Evolutionary conservation across 2,888 invertebrate genomes (phyloP).

Genomic region (Euproctis similis): DNA sequence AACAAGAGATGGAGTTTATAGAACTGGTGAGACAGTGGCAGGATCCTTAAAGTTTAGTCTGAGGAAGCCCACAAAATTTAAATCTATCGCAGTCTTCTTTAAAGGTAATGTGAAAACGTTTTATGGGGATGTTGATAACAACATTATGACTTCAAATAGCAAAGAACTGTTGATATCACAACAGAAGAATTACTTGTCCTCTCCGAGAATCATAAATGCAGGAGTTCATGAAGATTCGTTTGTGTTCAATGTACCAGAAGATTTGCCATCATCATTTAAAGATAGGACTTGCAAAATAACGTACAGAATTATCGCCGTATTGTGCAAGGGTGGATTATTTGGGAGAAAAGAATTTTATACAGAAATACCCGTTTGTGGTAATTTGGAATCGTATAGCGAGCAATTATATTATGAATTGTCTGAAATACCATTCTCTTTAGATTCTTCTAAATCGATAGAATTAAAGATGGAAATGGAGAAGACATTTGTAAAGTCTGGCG

Average conservation of each 20-base stretch:
- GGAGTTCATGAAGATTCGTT: slow-evolving; percentile 6
- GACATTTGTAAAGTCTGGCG: slow-evolving; percentile 1
- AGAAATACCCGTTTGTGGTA: slow-evolving; percentile 5
- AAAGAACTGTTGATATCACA: slow-evolving; percentile 2
- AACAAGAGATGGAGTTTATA: slow-evolving; percentile 13
- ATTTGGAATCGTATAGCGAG: background rate
- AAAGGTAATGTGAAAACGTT: slow-evolving; percentile 14
- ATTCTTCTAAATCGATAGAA: slow-evolving; percentile 1
- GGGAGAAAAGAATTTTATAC: background rate
- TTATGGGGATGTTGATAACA: slow-evolving; percentile 6
- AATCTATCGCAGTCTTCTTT: slow-evolving; percentile 15
- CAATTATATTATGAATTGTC: background rate
- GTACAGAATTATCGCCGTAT: slow-evolving; percentile 7
- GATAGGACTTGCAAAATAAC: slow-evolving; percentile 6
- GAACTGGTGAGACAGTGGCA: slow-evolving; percentile 17
- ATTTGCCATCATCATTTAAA: slow-evolving; percentile 9
- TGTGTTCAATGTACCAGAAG: slow-evolving; percentile 8
- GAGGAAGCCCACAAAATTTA: slow-evolving; percentile 17
- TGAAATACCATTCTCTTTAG: background rate
- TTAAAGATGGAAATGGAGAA: slow-evolving; percentile 2
- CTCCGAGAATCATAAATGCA: background rate
- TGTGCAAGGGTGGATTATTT: slow-evolving; percentile 1
- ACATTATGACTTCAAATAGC: background rate
- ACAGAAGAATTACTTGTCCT: background rate
- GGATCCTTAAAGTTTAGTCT: slow-evolving; percentile 21